A percentile compares a stretch with the other conserved stretches of the same genome.
Conservation (phyloP, 2,797 vertebrate genomes). For the Cottoperca gobio region DNA sequence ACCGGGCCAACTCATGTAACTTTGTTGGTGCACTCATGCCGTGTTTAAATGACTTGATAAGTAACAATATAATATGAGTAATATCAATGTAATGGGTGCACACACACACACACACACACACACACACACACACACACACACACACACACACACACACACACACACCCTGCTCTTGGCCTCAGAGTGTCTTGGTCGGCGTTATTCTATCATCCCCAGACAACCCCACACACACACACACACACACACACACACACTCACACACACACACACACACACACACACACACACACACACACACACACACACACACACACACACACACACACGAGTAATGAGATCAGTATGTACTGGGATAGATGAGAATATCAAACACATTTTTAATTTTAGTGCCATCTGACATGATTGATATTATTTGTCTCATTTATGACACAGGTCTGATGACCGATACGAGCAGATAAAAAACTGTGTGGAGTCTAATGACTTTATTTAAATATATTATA, state of each 20-base stretch:
- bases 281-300: background rate
- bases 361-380: background rate
- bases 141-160: constrained; percentile 37
- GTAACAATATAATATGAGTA: constrained; percentile 19
- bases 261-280: constrained; percentile 6
- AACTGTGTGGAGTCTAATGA: background rate
- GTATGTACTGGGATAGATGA: too few species aligned
- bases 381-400: background rate
- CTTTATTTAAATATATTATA: too few species aligned
- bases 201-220: constrained; percentile 68
- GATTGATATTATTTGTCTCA: background rate
- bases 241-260: background rate
- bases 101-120: constrained; percentile 14
- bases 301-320: constrained; percentile 1
- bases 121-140: constrained; percentile 5
- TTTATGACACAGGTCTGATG: background rate
- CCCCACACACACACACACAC: constrained; percentile 23
- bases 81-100: constrained; percentile 18
- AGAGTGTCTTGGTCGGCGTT: constrained; percentile 58
- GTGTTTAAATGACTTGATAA: constrained; percentile 2
- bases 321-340: constrained; percentile 31
- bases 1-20: background rate
- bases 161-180: constrained; percentile 44
- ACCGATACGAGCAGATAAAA: background rate
- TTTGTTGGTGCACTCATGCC: background rate